These are phyloP conservation scores for Drosophila subsilvestris DNA, from an alignment of 2,888 invertebrate species.

Conservation along the genomic window DNA sequence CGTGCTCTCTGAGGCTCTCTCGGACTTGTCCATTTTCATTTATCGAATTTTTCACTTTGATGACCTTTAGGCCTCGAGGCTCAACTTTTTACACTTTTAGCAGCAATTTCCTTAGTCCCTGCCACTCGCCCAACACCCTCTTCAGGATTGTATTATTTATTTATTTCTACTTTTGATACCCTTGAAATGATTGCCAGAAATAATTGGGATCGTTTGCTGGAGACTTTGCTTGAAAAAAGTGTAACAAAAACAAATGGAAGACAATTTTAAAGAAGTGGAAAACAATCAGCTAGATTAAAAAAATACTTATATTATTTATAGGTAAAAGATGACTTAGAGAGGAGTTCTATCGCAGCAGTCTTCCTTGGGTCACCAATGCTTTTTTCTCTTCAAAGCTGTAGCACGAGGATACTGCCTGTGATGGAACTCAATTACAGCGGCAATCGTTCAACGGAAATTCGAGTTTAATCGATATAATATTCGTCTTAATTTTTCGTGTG, in stretches of 20 bases:
- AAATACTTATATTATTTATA: not conserved
- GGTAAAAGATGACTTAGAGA: too few relatives aligned
- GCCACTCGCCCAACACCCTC: not conserved
- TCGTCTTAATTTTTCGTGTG: too few relatives aligned
- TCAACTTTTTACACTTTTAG: slow-evolving; percentile 76
- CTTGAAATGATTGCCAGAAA: not conserved
- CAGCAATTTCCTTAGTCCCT: slow-evolving; percentile 55
- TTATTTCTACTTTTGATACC: slow-evolving; percentile 34
- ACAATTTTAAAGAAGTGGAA: not conserved
- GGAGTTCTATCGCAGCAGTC: not conserved
- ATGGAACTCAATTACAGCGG: not conserved
- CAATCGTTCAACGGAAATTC: too few relatives aligned
- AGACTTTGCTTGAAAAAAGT: not conserved
- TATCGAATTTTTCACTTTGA: slow-evolving; percentile 77
- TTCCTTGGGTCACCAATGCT: too few relatives aligned
- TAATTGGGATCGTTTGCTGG: not conserved
- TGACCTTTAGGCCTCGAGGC: slow-evolving; percentile 66
- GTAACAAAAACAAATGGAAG: too few relatives aligned
- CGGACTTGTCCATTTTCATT: slow-evolving; percentile 61
- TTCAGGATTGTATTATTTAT: slow-evolving; percentile 37
- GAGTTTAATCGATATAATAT: too few relatives aligned
- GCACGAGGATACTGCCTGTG: not conserved
- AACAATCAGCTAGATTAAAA: not conserved
- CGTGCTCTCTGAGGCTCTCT: not conserved
- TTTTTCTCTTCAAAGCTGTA: too few relatives aligned